These are phyloP conservation scores for Eubucco bourcierii DNA, from an alignment of 2,113 vertebrate species.

Conservation along the genomic window DNA sequence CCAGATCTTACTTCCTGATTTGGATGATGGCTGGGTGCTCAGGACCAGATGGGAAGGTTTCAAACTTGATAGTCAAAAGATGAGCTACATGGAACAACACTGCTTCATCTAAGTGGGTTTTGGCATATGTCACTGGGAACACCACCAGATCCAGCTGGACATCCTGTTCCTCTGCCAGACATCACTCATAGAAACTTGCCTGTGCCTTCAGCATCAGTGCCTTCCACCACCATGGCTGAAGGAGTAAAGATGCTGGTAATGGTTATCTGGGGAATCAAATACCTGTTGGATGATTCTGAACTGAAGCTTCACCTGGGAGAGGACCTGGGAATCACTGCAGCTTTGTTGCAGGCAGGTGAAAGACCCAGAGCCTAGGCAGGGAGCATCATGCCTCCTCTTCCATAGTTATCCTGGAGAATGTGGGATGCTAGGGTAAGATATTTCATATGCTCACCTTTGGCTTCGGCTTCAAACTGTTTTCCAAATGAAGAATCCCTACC, in stretches of 20 bases:
- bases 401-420: background rate
- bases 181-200: background rate
- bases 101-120: background rate
- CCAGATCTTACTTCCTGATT: background rate
- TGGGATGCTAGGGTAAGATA: background rate
- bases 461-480: background rate
- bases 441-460: background rate
- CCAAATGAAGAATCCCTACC: background rate
- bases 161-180: background rate
- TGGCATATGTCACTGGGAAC: background rate
- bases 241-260: background rate
- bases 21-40: background rate
- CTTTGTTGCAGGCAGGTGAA: rapidly evolving
- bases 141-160: background rate
- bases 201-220: background rate
- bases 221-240: background rate
- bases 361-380: background rate
- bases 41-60: rapidly evolving
- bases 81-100: background rate
- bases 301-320: background rate
- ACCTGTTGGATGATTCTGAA: background rate
- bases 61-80: background rate
- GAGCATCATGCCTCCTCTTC: background rate
- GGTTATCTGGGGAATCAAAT: too few species aligned
- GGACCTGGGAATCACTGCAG: background rate